Base-by-base conservation (phyloP, 1,140 invertebrate species). In the Panulirus ornatus region DNA sequence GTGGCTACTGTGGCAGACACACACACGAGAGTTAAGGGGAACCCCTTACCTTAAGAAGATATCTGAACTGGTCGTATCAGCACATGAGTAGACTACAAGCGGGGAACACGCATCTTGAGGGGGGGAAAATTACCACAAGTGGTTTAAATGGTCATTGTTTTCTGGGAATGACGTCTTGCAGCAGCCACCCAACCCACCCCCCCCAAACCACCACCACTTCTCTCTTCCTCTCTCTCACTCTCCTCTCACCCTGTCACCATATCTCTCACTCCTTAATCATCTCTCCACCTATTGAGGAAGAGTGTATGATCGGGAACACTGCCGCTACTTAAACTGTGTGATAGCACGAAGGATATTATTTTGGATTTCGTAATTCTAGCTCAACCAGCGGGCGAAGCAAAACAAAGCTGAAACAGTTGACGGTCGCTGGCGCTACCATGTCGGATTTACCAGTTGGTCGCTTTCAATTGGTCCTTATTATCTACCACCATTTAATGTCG, bases 361-460 rank as follows among this genome's bases (percentile, higher is more conserved):
- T 79, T 19, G 76, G 16, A 79, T 79, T 79, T 79, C 76, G 76
- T 79, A 79, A 79, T 79, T 47, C 42, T n/a, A 51, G 76, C 76
- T 5, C 9, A 0, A 51, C 11, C 2, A 79, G 76, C 76, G 42
- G 42, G 42, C 76, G 76, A 47, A 79, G 76, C 76, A 79, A 79
- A 79, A 79, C 76, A 79, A 79, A 79, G 76, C 76, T 79, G 16
- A 51, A 27, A 79, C 76, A 79, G 51, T 5, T 27, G 76, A 47
- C 42, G 44, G 38, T 79, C 76, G n/a, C 71, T 14, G 38, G 38
- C 40, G 73, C 73, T 40, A 42, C 40, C 36, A 42, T 42, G 73
- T 42, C 73, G 36, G 38, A 0, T 42, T 76, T 14, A 36, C 73
- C 73, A 27, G n/a, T 42, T 40, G 19, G 22, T 42, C 40, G 73